Evolutionary conservation across 1,140 invertebrate species (phyloP).

Genomic region (Macrobrachium nipponense): DNA sequence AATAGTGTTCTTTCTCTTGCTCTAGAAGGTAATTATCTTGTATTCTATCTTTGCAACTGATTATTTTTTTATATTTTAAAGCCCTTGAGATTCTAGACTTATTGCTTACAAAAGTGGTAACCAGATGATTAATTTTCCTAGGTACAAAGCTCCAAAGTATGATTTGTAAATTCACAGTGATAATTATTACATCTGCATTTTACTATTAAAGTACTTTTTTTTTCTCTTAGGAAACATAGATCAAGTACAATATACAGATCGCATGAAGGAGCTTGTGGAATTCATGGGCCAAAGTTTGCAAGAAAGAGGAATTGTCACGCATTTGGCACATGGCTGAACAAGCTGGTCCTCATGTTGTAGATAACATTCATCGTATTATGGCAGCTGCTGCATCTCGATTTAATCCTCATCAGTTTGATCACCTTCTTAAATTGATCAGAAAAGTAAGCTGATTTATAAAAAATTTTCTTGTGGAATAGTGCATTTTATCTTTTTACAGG

Average conservation of each 20-base stretch:
- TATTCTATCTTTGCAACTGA: background rate
- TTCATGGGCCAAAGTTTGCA: slow-evolving; percentile 71
- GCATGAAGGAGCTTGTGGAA: slow-evolving; percentile 72
- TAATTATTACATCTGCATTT: background rate
- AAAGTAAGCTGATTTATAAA: slow-evolving; percentile 66
- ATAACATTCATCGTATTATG: slow-evolving; percentile 73
- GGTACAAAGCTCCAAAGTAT: background rate
- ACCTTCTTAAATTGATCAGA: slow-evolving; percentile 71
- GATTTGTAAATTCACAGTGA: background rate
- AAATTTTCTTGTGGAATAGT: no score
- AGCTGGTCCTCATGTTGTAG: slow-evolving; percentile 72
- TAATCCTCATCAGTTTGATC: slow-evolving; percentile 70
- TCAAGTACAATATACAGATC: slow-evolving; percentile 73
- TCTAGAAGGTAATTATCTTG: slow-evolving; percentile 70
- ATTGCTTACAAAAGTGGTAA: no score
- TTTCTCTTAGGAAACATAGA: slow-evolving; percentile 70
- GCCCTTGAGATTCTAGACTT: no score
- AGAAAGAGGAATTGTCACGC: slow-evolving; percentile 70
- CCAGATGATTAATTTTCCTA: no score
- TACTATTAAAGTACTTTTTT: background rate
- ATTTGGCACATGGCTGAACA: slow-evolving; percentile 70
- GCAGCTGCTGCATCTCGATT: slow-evolving; percentile 72
- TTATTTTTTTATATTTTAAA: no score
- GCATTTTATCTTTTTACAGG: no score
- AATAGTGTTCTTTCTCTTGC: slow-evolving; percentile 71